phyloP scores from a whole-genome alignment of 2,113 vertebrate species.

The Callipepla californica region DNA sequence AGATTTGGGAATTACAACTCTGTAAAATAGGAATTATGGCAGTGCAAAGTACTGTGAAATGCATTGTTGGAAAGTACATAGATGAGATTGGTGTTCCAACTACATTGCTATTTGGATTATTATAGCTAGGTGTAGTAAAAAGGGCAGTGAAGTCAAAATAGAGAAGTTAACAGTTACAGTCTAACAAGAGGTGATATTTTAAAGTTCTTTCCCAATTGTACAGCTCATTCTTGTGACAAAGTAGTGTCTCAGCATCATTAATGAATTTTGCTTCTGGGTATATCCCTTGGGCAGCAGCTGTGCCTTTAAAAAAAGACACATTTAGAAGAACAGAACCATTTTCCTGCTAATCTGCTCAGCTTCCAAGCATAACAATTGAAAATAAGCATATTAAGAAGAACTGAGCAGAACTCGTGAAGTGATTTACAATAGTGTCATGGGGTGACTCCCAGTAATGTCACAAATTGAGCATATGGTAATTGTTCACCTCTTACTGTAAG shows the following conservation, averaged over 20 bases:
- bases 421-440: background rate
- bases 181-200: background rate
- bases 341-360: constrained; percentile 11
- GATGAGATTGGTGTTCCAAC: fast-evolving
- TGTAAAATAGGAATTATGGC: background rate
- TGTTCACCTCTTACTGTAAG: constrained; percentile 17
- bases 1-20: background rate
- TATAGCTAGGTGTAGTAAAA: background rate
- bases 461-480: background rate
- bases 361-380: constrained; percentile 3
- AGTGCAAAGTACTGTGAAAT: background rate
- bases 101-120: background rate
- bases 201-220: constrained; percentile 7
- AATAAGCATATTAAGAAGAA: constrained; percentile 1
- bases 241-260: background rate
- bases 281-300: constrained; percentile 21
- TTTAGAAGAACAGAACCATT: constrained; percentile 1
- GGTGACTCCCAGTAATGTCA: background rate
- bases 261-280: constrained; percentile 33
- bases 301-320: constrained; percentile 11
- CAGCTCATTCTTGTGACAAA: background rate
- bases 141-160: background rate
- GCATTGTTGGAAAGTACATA: background rate
- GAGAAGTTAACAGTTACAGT: background rate
- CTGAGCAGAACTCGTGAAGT: background rate